Conservation (phyloP, 2,113 vertebrate species). For the Notothenia coriiceps region DNA sequence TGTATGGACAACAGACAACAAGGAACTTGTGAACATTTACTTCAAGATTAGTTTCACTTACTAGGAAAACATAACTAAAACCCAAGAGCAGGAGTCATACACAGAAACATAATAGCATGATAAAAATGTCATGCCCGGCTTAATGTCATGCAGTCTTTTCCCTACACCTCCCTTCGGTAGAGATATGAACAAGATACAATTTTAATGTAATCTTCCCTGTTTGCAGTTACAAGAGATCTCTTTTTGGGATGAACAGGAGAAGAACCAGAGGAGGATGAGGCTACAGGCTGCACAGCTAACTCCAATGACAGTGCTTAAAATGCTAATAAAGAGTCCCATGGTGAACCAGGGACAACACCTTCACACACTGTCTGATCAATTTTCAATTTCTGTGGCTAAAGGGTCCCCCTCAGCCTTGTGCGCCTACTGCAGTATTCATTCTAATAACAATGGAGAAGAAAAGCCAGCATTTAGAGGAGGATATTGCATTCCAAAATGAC, state of each 20-base stretch:
- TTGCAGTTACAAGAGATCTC: conserved; percentile 59
- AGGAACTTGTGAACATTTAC: neutral
- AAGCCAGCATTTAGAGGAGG: conserved; percentile 77
- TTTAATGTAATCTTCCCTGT: conserved; percentile 55
- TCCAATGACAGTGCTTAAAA: conserved; percentile 71
- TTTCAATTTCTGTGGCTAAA: conserved; percentile 84
- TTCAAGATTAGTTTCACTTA: conserved; percentile 15
- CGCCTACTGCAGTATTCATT: conserved; percentile 57
- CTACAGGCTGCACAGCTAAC: conserved; percentile 45
- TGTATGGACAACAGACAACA: neutral
- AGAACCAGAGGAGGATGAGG: conserved; percentile 24
- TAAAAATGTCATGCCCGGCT: conserved; percentile 41
- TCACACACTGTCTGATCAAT: conserved; percentile 81
- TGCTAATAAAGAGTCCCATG: conserved; percentile 74
- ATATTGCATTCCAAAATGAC: conserved; percentile 83
- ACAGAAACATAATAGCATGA: conserved; percentile 26
- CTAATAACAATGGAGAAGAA: conserved; percentile 78
- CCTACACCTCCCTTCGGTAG: conserved; percentile 32
- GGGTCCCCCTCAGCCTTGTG: conserved; percentile 58
- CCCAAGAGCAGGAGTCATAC: conserved; percentile 8
- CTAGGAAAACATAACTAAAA: conserved; percentile 21
- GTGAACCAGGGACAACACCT: conserved; percentile 59
- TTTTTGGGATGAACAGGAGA: conserved; percentile 40
- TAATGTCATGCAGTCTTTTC: conserved; percentile 43
- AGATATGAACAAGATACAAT: conserved; percentile 60